Percentiles rank a stretch among this genome's conserved stretches.
Conservation (phyloP, 2,113 vertebrate species). For the Brachyhypopomus occidentalis region DNA sequence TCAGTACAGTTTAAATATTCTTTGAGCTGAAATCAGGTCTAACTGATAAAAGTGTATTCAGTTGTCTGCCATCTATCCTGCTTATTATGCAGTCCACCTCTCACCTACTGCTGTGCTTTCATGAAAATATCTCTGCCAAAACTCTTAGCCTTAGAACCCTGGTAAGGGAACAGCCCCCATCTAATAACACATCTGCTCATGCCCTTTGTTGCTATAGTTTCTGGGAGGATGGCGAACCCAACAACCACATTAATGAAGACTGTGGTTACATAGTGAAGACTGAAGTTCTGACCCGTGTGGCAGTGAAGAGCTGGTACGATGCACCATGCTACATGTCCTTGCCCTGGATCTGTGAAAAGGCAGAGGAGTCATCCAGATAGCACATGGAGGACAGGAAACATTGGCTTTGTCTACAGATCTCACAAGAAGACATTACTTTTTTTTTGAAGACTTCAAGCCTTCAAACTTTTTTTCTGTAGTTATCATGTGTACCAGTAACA, state of each 20-base stretch:
- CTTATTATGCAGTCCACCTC: no score
- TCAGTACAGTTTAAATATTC: no score
- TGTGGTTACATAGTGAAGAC: constrained; percentile 75
- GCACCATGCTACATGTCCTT: constrained; percentile 64
- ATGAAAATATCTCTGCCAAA: not conserved
- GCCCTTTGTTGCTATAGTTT: constrained; percentile 57
- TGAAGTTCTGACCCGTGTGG: constrained; percentile 20
- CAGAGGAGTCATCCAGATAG: constrained; percentile 10
- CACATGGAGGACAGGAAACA: no score
- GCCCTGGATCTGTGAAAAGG: constrained; percentile 71
- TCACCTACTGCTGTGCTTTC: not conserved
- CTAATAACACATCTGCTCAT: not conserved
- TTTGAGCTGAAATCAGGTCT: no score
- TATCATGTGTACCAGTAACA: no score
- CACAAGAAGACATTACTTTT: no score
- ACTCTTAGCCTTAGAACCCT: not conserved
- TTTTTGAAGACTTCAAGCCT: no score
- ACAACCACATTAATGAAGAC: constrained; percentile 75
- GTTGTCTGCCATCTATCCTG: no score
- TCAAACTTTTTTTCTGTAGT: no score
- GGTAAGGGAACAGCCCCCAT: not conserved
- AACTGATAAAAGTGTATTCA: no score
- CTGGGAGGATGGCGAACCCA: constrained; percentile 73
- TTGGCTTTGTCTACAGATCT: no score
- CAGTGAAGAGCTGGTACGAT: constrained; percentile 70